Evolutionary conservation across 2,113 vertebrate genomes (phyloP).

Genomic region (Rhombomys opimus): DNA sequence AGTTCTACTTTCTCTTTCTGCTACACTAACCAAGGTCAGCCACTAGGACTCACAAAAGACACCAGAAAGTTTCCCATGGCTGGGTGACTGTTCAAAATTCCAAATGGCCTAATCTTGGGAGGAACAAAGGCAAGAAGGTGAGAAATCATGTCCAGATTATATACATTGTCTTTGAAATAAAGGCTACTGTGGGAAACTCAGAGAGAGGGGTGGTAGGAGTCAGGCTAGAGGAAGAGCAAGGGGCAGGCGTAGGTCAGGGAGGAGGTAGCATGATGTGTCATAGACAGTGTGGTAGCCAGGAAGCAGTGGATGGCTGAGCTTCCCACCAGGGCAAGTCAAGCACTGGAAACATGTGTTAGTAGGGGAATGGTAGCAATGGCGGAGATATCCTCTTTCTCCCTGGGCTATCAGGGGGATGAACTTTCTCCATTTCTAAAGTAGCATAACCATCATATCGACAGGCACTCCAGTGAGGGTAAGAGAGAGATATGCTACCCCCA

Average conservation of each 20-base stretch:
- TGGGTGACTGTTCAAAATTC: neutral
- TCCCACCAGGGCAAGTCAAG: neutral
- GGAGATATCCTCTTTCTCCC: neutral
- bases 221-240: neutral
- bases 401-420: neutral
- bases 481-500: neutral
- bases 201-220: neutral
- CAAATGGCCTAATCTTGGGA: neutral
- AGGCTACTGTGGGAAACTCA: neutral
- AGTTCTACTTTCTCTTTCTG: neutral
- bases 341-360: neutral
- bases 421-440: slow-evolving; percentile 44
- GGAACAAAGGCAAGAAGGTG: neutral
- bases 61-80: neutral
- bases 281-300: neutral
- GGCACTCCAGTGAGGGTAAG: neutral
- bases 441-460: slow-evolving; percentile 46
- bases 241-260: accelerated
- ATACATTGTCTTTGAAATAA: neutral
- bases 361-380: too few species aligned
- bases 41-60: neutral
- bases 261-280: accelerated
- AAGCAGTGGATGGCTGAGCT: neutral
- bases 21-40: neutral
- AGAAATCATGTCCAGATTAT: neutral